Percentiles rank a stretch among this genome's conserved stretches.
phyloP scores from a whole-genome alignment of 2,113 vertebrate species.

The Pelmatolapia mariae region DNA sequence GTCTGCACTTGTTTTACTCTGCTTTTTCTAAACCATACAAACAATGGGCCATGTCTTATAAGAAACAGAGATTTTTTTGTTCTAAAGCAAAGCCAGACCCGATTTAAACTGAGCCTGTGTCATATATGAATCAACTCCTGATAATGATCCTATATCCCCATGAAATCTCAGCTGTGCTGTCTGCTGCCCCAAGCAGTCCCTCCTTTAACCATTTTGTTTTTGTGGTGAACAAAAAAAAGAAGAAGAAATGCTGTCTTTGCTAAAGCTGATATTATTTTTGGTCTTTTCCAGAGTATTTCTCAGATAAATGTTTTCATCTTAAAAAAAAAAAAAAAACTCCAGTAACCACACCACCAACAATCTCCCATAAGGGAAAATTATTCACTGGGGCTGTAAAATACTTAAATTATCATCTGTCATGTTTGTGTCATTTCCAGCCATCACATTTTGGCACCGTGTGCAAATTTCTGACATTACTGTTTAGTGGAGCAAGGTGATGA shows the following conservation, averaged over 20 bases:
- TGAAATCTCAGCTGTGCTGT: slow-evolving; percentile 13
- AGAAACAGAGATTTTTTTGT: not conserved
- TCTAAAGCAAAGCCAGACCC: not conserved
- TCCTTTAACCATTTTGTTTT: slow-evolving; percentile 15
- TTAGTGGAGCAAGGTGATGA: slow-evolving; percentile 20
- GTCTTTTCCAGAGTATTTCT: not conserved
- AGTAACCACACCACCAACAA: not conserved
- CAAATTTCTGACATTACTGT: slow-evolving; percentile 17
- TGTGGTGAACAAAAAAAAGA: not conserved
- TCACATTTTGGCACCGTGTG: slow-evolving; percentile 25
- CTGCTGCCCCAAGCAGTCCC: slow-evolving; percentile 24
- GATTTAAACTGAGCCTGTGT: not conserved
- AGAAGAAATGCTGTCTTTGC: slow-evolving; percentile 16
- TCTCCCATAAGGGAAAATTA: not conserved
- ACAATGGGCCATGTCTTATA: not conserved
- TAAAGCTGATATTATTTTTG: slow-evolving; percentile 40
- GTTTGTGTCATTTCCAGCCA: slow-evolving; percentile 27
- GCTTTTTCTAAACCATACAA: not conserved
- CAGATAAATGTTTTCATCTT: slow-evolving; percentile 7
- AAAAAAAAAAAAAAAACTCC: not conserved
- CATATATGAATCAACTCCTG: slow-evolving; percentile 5
- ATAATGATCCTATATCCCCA: slow-evolving; percentile 37
- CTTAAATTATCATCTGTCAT: not conserved
- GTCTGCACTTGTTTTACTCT: not conserved
- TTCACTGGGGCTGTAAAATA: not conserved